Conservation (phyloP, 2,113 vertebrate species). For the Lepus americanus region DNA sequence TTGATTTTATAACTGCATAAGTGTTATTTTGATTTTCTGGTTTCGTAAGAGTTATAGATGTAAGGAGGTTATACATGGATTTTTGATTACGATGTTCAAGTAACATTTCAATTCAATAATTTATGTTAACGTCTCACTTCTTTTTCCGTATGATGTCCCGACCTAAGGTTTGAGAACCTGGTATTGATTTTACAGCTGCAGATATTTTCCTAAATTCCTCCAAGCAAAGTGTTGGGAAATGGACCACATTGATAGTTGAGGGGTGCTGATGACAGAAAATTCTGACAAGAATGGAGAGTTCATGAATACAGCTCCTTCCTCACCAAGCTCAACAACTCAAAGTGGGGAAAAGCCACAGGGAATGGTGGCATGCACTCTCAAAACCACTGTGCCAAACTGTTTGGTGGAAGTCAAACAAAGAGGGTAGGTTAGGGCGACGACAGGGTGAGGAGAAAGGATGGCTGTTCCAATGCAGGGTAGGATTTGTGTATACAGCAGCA, state of each 20-base stretch:
- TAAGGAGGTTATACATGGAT: background rate
- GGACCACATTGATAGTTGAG: background rate
- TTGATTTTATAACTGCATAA: background rate
- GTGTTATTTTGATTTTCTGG: slow-evolving; percentile 41
- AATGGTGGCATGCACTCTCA: background rate
- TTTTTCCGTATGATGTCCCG: background rate
- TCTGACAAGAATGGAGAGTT: background rate
- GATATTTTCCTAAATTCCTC: background rate
- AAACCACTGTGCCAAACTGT: background rate
- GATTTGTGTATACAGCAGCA: too few species aligned
- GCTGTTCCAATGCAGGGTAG: background rate
- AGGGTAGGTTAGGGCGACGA: background rate
- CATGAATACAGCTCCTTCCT: background rate
- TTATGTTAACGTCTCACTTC: background rate
- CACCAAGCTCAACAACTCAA: background rate
- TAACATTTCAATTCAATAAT: slow-evolving; percentile 47
- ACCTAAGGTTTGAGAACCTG: background rate
- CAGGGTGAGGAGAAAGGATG: background rate
- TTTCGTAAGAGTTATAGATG: background rate
- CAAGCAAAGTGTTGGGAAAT: background rate
- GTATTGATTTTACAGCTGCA: background rate
- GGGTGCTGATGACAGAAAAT: background rate
- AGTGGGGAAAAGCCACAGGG: background rate
- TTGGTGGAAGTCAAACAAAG: background rate
- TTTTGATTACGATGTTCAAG: background rate